Conservation (phyloP, 2,797 vertebrate species). For the Spinus pinus region DNA sequence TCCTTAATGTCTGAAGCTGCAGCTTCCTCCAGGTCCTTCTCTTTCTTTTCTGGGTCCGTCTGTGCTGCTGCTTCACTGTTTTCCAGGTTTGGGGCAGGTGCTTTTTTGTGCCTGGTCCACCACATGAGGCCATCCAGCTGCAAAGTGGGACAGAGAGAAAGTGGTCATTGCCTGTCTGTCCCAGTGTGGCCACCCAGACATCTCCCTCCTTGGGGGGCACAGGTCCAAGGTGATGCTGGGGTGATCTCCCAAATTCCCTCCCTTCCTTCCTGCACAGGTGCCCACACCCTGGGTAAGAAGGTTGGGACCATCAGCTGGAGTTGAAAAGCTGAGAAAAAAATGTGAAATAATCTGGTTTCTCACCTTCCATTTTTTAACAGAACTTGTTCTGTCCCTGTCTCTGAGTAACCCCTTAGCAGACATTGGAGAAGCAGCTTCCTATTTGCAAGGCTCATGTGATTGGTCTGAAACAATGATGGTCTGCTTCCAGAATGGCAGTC, state of each 20-base stretch:
- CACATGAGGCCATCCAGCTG: slow-evolving; percentile 82
- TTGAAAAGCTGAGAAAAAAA: background rate
- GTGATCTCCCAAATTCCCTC: background rate
- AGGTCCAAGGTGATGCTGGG: background rate
- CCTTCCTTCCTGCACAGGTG: background rate
- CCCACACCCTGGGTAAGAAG: background rate
- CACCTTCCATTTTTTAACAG: background rate
- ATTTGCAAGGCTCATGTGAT: background rate
- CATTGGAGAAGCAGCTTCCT: background rate
- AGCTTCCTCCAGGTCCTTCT: background rate
- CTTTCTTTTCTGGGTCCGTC: background rate
- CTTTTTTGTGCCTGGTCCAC: slow-evolving; percentile 79
- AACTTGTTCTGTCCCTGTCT: background rate
- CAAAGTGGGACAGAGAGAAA: background rate
- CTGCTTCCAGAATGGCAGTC: background rate
- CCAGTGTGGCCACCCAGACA: background rate
- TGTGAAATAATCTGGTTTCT: background rate
- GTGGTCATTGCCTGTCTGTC: background rate
- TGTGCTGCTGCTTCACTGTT: background rate
- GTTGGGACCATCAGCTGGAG: background rate
- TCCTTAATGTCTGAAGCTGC: background rate
- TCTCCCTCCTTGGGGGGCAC: background rate
- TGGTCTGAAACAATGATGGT: background rate
- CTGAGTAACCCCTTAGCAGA: background rate
- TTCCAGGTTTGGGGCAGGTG: slow-evolving; percentile 15